Evolutionary conservation across 1,140 invertebrate species (phyloP).

Genomic region (Apis dorsata): DNA sequence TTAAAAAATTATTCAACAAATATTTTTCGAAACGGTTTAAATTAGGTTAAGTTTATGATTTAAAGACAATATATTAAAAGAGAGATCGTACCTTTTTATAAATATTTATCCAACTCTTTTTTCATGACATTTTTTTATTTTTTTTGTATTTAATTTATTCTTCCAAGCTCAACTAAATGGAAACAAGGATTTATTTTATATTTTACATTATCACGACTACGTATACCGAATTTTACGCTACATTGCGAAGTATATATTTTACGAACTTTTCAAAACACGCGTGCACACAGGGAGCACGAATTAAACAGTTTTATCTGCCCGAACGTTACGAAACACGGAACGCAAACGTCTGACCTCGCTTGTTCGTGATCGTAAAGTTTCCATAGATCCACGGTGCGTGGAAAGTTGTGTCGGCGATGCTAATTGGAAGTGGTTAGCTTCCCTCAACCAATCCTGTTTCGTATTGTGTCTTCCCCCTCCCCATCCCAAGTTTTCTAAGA

Average conservation of each 20-base stretch:
- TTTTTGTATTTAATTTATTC: too few species aligned
- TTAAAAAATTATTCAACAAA: too few species aligned
- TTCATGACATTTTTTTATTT: too few species aligned
- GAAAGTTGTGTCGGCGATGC: conserved; percentile 57
- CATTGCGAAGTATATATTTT: background rate
- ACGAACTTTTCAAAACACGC: background rate
- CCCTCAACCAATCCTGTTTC: conserved; percentile 21
- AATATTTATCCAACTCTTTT: too few species aligned
- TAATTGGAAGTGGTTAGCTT: conserved; percentile 68
- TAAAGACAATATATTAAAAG: too few species aligned
- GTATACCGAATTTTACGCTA: background rate
- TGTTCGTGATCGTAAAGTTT: conserved; percentile 55
- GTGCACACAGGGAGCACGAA: too few species aligned
- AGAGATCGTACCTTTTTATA: too few species aligned
- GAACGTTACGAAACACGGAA: background rate
- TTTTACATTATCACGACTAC: too few species aligned
- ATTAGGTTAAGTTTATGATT: too few species aligned
- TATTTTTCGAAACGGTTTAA: too few species aligned
- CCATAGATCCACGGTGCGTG: background rate
- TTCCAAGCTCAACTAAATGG: too few species aligned
- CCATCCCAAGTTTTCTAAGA: conserved; percentile 60
- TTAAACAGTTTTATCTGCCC: background rate
- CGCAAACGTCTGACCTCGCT: background rate
- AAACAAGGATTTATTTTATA: too few species aligned
- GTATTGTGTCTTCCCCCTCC: conserved; percentile 35